These are phyloP conservation scores for Carassius auratus DNA, from an alignment of 2,113 vertebrate genomes.

Conservation along the genomic window DNA sequence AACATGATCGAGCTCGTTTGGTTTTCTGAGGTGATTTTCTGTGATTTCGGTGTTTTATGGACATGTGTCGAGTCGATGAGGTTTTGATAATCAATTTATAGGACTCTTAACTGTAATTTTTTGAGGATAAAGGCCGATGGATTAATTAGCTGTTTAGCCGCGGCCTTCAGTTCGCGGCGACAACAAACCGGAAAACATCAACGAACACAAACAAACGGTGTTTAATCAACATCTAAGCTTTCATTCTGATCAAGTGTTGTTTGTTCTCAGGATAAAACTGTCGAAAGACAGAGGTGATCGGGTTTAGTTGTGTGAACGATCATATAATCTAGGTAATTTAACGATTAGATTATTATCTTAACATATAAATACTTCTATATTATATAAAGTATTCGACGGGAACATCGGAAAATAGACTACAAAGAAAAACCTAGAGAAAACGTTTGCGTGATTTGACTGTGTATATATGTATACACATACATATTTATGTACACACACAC, in stretches of 20 bases:
- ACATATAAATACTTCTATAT: too few relatives aligned
- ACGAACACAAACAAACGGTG: neutral
- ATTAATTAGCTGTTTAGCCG: conserved; percentile 23
- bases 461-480: too few relatives aligned
- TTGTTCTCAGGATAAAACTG: neutral
- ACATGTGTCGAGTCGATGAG: neutral
- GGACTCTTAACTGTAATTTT: neutral
- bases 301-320: neutral
- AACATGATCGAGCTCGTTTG: neutral
- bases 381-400: too few relatives aligned
- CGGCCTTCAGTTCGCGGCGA: neutral
- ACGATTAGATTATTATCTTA: too few relatives aligned
- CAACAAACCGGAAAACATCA: conserved; percentile 26
- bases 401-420: too few relatives aligned
- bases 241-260: neutral
- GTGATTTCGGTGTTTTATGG: neutral
- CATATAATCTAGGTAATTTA: too few relatives aligned
- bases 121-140: neutral
- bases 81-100: neutral
- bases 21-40: neutral
- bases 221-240: neutral
- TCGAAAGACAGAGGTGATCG: neutral
- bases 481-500: too few relatives aligned
- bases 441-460: too few relatives aligned
- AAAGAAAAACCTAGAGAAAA: too few relatives aligned